Base-by-base conservation (phyloP, 2,113 vertebrate genomes). In the Leptodactylus fuscus region DNA sequence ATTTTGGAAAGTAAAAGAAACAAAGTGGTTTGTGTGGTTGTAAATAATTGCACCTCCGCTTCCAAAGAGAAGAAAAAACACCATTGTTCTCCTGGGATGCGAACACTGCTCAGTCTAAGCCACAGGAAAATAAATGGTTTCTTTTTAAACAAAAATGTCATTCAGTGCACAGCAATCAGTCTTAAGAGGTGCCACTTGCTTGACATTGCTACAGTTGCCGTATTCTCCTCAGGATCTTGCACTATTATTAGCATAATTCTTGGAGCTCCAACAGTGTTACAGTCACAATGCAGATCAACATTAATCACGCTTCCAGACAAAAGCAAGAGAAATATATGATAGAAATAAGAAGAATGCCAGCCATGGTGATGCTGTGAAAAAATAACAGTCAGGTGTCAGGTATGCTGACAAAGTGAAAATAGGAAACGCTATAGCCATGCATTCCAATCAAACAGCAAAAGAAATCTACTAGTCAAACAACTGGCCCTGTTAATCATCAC, bases 71-170 rank as follows among this genome's bases (percentile, higher is more conserved):
- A 34, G 89, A 5, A 81, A 67, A 27, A 85, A 44, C 67, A 41
- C 67, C 82, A 81, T 89, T 87, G 75, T 87, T 90, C 90, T 89
- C 87, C 82, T 78, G 90, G 87, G 88, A 88, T 84, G 87, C 82
- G 79, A 88, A 86, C 87, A 82, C 86, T 89, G 87, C 90, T 89
- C 91, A 88, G 87, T 88, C 89, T 89, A 90, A 91, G 90, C 88
- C 87, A 81, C 80, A 86, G 85, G 73, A 89, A 91, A 92, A 92
- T 90, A 91, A 91, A 90, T 91, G 88, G 88, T 86, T 90, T 87
- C 83, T 89, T 89, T 89, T 89, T 86, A 88, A 90, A 88, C 88
- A 88, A 88, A 83, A 91, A 87, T 88, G 88, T 91, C 88, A 88
- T 87, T 92, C 88, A 88, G 81, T 88, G 87, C 86, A 86, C 83